phyloP scores from a whole-genome alignment of 2,888 invertebrate genomes.

The Sceliomorpha sp. region DNA sequence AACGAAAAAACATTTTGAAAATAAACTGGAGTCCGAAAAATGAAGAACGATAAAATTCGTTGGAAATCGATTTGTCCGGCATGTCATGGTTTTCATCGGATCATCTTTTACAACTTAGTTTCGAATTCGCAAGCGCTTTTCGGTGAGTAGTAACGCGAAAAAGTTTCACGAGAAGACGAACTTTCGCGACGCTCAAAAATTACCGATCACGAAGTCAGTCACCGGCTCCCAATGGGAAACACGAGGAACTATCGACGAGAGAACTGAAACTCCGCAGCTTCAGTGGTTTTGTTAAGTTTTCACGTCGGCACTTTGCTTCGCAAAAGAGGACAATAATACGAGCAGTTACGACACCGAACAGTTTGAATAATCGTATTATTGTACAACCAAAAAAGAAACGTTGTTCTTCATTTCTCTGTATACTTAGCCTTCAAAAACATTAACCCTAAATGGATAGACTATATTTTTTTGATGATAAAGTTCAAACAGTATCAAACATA shows the following conservation, averaged over 20 bases:
- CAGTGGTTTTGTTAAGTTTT: slow-evolving; percentile 47
- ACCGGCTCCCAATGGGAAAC: slow-evolving; percentile 40
- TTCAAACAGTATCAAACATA: no score
- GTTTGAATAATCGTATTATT: slow-evolving; percentile 20
- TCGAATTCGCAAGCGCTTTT: slow-evolving; percentile 49
- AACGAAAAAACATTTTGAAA: no score
- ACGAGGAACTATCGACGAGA: slow-evolving; percentile 40
- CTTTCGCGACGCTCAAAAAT: slow-evolving; percentile 46
- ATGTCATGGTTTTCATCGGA: slow-evolving; percentile 42
- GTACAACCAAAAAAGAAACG: slow-evolving; percentile 15
- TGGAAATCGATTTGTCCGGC: slow-evolving; percentile 39
- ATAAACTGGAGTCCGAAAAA: not conserved
- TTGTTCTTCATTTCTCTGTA: no score
- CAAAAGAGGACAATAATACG: slow-evolving; percentile 44
- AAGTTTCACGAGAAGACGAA: slow-evolving; percentile 35
- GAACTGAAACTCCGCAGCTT: slow-evolving; percentile 4
- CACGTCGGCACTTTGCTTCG: slow-evolving; percentile 42
- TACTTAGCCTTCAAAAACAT: no score
- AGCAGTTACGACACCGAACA: slow-evolving; percentile 21
- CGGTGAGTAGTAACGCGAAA: slow-evolving; percentile 19
- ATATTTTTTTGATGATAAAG: no score
- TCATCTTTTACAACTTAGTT: slow-evolving; percentile 53
- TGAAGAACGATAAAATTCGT: slow-evolving; percentile 9
- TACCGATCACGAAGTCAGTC: slow-evolving; percentile 51
- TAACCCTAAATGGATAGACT: no score